Base-by-base conservation (phyloP, 92 coral and sea anemone genomes). In the Zoanthus solanderi region DNA sequence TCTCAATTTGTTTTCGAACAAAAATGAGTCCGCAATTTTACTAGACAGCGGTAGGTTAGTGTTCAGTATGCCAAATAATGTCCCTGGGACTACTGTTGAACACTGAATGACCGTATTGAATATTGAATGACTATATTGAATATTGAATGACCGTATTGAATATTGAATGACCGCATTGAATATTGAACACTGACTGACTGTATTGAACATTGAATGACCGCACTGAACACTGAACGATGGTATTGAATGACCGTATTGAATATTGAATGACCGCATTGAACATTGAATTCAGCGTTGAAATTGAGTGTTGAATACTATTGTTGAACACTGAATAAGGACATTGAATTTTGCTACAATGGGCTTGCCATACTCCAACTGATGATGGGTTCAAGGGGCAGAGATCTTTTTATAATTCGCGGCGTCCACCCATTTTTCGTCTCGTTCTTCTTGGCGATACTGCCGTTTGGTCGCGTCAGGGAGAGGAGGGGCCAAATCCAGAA, bases 181-280 rank as follows among this genome's bases (percentile, higher is more conserved):
- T 23, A 23, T 23, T 23, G 23, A 23, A 23, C 23, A 23, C 23
- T 23, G 23, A 23, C 0, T 23, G 23, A 23, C 23, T 23, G 23
- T 23, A 23, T 23, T 23, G 23, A 23, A 23, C 23, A 23, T 23
- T 23, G 23, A 23, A 23, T 23, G 23, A 23, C 23, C 23, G 23
- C 23, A 23, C 23, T 23, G 23, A 23, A 23, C 23, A 23, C 23
- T 23, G 23, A 23, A 23, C 23, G 23, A 23, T 23, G 23, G 23
- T 23, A 23, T 23, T 47, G 47, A 66, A 71, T 57, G 23, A 74
- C 7, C 30, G 71, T 46, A 84, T 84, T 84, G 88, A 84, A 71
- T 78, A 84, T 84, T 84, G 88, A 84, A 84, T 84, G 23, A 23
- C 23, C 23, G 23, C 23, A 23, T 23, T 23, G 23, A 23, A 23